Evolutionary conservation across 1,140 invertebrate species (phyloP).

Genomic region (Drosophila arawakana): DNA sequence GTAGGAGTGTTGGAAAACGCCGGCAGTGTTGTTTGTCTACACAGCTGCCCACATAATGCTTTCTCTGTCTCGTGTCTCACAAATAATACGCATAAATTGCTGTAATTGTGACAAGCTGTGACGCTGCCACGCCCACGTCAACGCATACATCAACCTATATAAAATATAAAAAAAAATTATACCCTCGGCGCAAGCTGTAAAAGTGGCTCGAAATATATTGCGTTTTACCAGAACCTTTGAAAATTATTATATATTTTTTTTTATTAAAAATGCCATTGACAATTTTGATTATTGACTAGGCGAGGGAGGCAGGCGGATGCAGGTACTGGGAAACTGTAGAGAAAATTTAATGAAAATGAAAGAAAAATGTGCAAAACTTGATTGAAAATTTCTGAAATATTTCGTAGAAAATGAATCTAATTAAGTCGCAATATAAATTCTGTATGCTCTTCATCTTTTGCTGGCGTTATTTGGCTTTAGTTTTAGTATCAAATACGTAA

Average conservation of each 20-base stretch:
- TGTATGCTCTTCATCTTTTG: not conserved
- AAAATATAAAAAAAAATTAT: constrained; percentile 10
- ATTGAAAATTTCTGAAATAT: not conserved
- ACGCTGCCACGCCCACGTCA: constrained; percentile 12
- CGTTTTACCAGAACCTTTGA: constrained; percentile 24
- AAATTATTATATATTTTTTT: constrained; percentile 35
- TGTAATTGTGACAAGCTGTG: constrained; percentile 63
- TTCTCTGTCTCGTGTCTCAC: constrained; percentile 22
- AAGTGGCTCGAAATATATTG: constrained; percentile 20
- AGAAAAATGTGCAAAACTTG: constrained; percentile 19
- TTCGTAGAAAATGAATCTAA: constrained; percentile 6
- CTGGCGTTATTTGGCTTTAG: not conserved
- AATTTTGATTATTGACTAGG: constrained; percentile 5
- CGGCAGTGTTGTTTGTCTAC: not conserved
- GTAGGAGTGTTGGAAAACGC: not conserved
- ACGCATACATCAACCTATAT: constrained; percentile 7
- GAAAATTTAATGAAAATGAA: constrained; percentile 4
- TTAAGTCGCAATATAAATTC: constrained; percentile 5
- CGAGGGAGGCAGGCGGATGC: not conserved
- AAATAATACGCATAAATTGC: constrained; percentile 67
- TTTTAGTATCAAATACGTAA: constrained; percentile 5
- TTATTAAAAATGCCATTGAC: constrained; percentile 33
- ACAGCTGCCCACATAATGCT: constrained; percentile 10
- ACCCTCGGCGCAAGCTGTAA: not conserved
- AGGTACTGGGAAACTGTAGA: not conserved